Evolutionary conservation across 1,140 invertebrate species (phyloP), one percentile per base, ranked within the genome.

Genomic region (Proctacanthus coquilletti): DNA sequence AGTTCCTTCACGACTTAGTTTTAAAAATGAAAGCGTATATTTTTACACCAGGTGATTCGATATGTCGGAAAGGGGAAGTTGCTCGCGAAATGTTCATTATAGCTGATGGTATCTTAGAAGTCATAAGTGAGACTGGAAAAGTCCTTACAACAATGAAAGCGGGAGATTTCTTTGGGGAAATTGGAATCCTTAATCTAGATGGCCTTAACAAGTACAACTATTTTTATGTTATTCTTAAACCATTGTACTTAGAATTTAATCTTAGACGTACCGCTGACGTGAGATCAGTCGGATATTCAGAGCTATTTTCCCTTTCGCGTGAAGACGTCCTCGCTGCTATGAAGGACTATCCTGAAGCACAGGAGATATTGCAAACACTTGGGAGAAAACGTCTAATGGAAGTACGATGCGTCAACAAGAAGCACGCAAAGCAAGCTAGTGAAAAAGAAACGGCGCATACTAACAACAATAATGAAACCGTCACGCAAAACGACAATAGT

Each of bases 1-100:
- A 96, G 62, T 96, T 96, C 61, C 72, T 96, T 3, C 88, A 95
- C 56, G 92, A 95, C 60, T 69, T 97, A 27, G 91, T 97, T 15
- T 69, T 97, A 25, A 97, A 97, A 64, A 97, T 97, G 92, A 89
- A 87, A 61, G 88, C 89, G 3, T 94, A 91, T 56, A 96, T 96
- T 58, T 96, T 95, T 57, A 95, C 91, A 10, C 92, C 91, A 0
- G 92, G 91, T 17, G 92, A 96, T 61, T 80, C 92, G 21, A 94
- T 96, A 50, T 96, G 91, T 55, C 72, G 91, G 2, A 89, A 93
- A 62, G 91, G 70, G 14, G 70, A 93, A 68, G 86, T 93, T 10
- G 92, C 91, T 0, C 65, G 91, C 47, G 92, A 97, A 65, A 96
- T 97, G 91, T 97, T 96, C 53, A 96, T 97, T 49, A 95, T 96